These are phyloP conservation scores for Epicauta chinensis DNA, from an alignment of 1,140 invertebrate genomes.

Conservation along the genomic window DNA sequence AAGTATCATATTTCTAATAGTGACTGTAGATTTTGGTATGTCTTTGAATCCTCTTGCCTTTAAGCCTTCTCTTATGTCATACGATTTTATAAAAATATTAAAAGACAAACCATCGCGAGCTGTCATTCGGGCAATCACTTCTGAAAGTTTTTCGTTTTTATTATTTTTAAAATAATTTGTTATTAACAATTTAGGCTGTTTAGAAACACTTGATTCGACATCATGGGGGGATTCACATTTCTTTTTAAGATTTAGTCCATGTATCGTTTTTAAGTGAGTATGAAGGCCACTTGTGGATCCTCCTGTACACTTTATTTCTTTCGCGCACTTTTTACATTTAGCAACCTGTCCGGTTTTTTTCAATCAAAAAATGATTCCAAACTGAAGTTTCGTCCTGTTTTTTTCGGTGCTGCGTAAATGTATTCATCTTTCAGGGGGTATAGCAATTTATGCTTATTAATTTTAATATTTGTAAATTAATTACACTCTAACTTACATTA, in stretches of 20 bases:
- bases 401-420: slow-evolving; percentile 16
- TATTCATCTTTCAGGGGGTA: slow-evolving; percentile 9
- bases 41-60: no score
- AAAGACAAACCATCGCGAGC: slow-evolving; percentile 12
- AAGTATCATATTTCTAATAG: no score
- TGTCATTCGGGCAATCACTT: slow-evolving; percentile 16
- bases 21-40: no score
- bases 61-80: no score
- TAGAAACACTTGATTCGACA: slow-evolving; percentile 6
- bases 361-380: slow-evolving; percentile 15
- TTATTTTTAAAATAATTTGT: slow-evolving; percentile 8
- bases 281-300: slow-evolving; percentile 14
- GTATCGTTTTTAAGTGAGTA: slow-evolving; percentile 12
- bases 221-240: slow-evolving; percentile 5
- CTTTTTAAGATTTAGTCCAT: slow-evolving; percentile 14
- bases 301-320: slow-evolving; percentile 12
- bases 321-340: slow-evolving; percentile 7
- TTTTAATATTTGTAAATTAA: no score
- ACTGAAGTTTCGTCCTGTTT: slow-evolving; percentile 12
- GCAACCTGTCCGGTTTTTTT: slow-evolving; percentile 7
- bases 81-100: no score
- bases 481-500: no score
- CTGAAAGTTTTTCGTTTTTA: slow-evolving; percentile 13
- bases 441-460: not conserved
- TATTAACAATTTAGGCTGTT: not conserved